A percentile compares a stretch with the other conserved stretches of the same genome.
Conservation (phyloP, 2,113 vertebrate genomes). For the Chaetodon auriga region DNA sequence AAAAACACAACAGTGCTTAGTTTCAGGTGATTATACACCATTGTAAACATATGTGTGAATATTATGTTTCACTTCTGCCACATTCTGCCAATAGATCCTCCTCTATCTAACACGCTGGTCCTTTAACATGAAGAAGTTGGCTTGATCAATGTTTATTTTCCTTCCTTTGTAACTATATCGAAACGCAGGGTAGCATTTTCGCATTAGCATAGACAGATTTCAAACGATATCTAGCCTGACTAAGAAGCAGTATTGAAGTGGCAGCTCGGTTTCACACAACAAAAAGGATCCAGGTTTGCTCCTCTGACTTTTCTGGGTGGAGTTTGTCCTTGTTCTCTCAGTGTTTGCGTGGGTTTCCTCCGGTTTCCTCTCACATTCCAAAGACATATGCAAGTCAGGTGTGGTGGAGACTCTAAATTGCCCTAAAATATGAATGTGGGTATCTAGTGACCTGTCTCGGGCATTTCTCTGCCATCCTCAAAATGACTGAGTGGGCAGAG, state of each 20-base stretch:
- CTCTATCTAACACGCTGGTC: too few relatives aligned
- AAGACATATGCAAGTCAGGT: slow-evolving; percentile 62
- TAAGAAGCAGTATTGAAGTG: background rate
- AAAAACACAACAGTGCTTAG: too few relatives aligned
- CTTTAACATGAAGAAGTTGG: background rate
- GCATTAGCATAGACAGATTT: background rate
- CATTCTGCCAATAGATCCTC: too few relatives aligned
- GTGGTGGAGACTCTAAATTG: slow-evolving; percentile 36
- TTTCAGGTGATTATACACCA: too few relatives aligned
- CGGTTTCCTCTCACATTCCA: slow-evolving; percentile 68
- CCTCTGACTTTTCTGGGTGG: slow-evolving; percentile 30
- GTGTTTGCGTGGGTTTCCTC: slow-evolving; percentile 52
- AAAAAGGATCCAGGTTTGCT: slow-evolving; percentile 13
- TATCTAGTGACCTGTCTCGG: slow-evolving; percentile 25
- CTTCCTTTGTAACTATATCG: too few relatives aligned
- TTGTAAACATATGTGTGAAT: too few relatives aligned
- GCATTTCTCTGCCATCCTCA: slow-evolving; percentile 32
- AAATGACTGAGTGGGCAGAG: slow-evolving; percentile 40
- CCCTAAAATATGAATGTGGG: slow-evolving; percentile 36
- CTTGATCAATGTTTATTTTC: background rate
- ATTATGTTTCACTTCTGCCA: too few relatives aligned
- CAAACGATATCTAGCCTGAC: background rate
- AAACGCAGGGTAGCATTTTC: too few relatives aligned
- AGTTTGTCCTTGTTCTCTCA: slow-evolving; percentile 28
- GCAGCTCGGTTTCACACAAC: background rate